Evolutionary conservation across 2,113 vertebrate species (phyloP).

Genomic region (Pyrgilauda ruficollis): DNA sequence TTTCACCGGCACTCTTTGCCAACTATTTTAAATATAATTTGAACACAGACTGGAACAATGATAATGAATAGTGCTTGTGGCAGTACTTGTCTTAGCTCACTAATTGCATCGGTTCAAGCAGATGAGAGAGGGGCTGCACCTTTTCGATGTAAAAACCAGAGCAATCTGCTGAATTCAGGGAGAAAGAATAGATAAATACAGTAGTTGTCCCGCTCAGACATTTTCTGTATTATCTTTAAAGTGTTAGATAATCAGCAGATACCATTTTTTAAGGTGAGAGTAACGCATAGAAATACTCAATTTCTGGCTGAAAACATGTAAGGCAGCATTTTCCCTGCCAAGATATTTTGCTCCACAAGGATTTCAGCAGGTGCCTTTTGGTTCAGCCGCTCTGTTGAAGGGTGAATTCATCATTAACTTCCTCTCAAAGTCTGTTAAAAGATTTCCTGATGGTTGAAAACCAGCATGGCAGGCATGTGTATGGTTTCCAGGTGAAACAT

Average conservation of each 20-base stretch:
- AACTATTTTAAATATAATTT: constrained; percentile 10
- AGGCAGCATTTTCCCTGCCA: background rate
- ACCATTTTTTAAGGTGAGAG: background rate
- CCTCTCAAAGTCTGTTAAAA: background rate
- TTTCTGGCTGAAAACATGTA: background rate
- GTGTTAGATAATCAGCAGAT: background rate
- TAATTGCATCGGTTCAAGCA: background rate
- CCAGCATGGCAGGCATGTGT: background rate
- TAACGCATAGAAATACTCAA: background rate
- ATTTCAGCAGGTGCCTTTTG: background rate
- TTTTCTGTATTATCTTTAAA: background rate
- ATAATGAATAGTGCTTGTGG: background rate
- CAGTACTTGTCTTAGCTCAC: background rate
- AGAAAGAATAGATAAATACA: background rate
- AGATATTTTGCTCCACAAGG: background rate
- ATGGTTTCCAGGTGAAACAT: background rate
- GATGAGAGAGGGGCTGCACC: background rate
- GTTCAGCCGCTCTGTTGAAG: background rate
- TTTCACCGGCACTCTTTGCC: background rate
- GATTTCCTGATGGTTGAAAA: background rate
- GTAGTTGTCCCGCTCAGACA: background rate
- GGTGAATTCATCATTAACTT: background rate
- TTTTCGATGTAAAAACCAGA: background rate
- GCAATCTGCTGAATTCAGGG: background rate
- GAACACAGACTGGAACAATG: background rate